These are phyloP conservation scores for Gonioctena quinquepunctata DNA, from an alignment of 1,140 invertebrate species.

Conservation along the genomic window DNA sequence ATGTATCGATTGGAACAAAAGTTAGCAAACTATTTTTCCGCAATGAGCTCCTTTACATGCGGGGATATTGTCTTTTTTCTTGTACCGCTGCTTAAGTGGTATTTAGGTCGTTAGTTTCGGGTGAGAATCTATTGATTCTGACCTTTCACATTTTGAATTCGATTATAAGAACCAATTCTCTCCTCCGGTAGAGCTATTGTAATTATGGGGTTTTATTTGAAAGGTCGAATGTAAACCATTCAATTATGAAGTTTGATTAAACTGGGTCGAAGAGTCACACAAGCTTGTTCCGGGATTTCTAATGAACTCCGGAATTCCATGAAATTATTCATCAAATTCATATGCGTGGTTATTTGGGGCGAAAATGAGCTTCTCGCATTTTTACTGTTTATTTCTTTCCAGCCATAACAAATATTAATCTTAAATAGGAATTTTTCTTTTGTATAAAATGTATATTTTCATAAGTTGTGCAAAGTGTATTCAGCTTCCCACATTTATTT, in stretches of 20 bases:
- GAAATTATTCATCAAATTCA: too few relatives aligned
- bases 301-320: too few relatives aligned
- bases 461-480: too few relatives aligned
- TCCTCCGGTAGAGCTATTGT: too few relatives aligned
- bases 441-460: too few relatives aligned
- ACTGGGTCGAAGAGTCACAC: neutral
- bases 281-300: neutral
- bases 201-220: too few relatives aligned
- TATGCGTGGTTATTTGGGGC: too few relatives aligned
- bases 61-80: neutral
- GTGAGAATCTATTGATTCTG: neutral
- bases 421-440: too few relatives aligned
- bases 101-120: slow-evolving; percentile 14
- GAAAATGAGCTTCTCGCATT: too few relatives aligned
- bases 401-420: too few relatives aligned
- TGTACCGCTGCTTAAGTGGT: slow-evolving; percentile 18
- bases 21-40: neutral
- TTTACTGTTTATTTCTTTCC: too few relatives aligned
- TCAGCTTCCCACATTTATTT: too few relatives aligned
- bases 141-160: neutral
- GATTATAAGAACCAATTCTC: neutral
- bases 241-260: slow-evolving; percentile 1
- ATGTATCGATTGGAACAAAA: neutral
- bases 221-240: neutral
- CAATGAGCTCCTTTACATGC: neutral